phyloP scores from a whole-genome alignment of 1,140 invertebrate species.

The Diorhabda sublineata region DNA sequence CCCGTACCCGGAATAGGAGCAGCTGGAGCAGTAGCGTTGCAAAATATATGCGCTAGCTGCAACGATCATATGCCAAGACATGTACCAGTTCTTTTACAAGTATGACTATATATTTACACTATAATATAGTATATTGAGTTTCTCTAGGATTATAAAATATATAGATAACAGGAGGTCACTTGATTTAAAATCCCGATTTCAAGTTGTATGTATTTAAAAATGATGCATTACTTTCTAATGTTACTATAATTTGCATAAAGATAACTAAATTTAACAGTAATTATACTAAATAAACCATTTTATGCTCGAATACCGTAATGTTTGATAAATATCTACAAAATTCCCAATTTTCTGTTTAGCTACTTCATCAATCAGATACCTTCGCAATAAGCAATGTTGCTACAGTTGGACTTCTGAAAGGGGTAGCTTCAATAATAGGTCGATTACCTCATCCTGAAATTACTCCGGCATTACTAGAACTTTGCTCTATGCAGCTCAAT shows the following conservation, averaged over 20 bases:
- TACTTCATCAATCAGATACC: conserved; percentile 73
- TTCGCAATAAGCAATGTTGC: conserved; percentile 78
- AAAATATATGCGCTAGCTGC: conserved; percentile 74
- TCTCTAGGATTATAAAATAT: too few relatives aligned
- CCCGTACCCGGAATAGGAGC: conserved; percentile 69
- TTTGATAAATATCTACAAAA: too few relatives aligned
- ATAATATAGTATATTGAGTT: too few relatives aligned
- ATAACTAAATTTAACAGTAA: too few relatives aligned
- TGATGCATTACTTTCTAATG: too few relatives aligned
- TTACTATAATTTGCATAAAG: too few relatives aligned
- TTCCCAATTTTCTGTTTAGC: conserved; percentile 48
- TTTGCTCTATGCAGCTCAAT: conserved; percentile 73
- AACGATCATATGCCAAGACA: conserved; percentile 75
- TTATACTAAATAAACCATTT: too few relatives aligned
- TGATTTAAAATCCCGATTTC: too few relatives aligned
- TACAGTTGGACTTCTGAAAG: conserved; percentile 68
- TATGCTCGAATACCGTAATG: too few relatives aligned
- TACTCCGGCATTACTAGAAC: conserved; percentile 67
- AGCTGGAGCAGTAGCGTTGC: conserved; percentile 71
- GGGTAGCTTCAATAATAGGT: conserved; percentile 44
- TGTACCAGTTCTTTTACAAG: conserved; percentile 67
- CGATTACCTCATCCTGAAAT: conserved; percentile 60
- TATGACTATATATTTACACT: neutral
- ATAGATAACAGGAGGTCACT: too few relatives aligned
- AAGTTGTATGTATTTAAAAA: too few relatives aligned